Conservation (phyloP, 1,140 invertebrate species). For the Psix sp. region DNA sequence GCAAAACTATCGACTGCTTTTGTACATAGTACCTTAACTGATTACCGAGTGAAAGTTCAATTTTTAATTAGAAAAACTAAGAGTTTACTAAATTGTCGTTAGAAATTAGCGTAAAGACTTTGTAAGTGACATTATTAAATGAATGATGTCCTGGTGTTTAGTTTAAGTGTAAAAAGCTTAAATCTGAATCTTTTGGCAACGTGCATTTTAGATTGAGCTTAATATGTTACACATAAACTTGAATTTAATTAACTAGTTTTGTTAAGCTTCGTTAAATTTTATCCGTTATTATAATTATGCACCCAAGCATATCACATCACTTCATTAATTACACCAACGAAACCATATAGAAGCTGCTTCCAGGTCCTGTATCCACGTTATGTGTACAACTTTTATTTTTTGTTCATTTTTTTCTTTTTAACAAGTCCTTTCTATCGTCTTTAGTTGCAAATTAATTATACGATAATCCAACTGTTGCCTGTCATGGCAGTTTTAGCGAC, state of each 20-base stretch:
- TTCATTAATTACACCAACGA: slow-evolving; percentile 42
- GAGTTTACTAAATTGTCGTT: no score
- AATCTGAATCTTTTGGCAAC: slow-evolving; percentile 40
- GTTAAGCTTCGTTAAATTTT: slow-evolving; percentile 68
- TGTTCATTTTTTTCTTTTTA: no score
- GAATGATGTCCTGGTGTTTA: slow-evolving; percentile 30
- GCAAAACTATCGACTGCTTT: no score
- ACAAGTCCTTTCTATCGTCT: no score
- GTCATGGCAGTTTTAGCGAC: no score
- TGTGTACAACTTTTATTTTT: slow-evolving; percentile 5
- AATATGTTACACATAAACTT: slow-evolving; percentile 54
- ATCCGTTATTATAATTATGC: slow-evolving; percentile 64
- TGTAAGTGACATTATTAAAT: no score
- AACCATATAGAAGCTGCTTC: slow-evolving; percentile 13
- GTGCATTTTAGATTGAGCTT: slow-evolving; percentile 55
- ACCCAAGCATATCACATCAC: slow-evolving; percentile 39
- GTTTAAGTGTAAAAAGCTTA: slow-evolving; percentile 40
- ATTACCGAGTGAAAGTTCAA: no score
- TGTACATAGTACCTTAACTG: no score
- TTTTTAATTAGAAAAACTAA: no score
- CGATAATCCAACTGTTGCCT: no score
- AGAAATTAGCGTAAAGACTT: slow-evolving; percentile 31
- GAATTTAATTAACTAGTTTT: slow-evolving; percentile 65
- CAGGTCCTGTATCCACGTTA: slow-evolving; percentile 15
- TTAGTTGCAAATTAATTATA: no score